Base-by-base conservation (phyloP, 2,113 vertebrate genomes). In the Theristicus caerulescens region DNA sequence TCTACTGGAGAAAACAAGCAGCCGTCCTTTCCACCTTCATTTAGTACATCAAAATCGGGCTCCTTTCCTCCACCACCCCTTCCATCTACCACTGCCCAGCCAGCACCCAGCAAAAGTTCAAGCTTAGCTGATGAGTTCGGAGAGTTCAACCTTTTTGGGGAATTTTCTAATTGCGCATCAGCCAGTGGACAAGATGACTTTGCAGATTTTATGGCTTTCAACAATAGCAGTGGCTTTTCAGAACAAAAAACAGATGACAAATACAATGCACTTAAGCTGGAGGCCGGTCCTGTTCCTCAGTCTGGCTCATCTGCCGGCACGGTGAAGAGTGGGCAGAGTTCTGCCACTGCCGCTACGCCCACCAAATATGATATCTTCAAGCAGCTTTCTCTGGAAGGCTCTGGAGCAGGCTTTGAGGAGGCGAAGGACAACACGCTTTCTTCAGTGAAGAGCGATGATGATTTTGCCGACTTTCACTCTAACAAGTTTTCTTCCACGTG, bases 141-240 rank as follows among this genome's bases (percentile, higher is more conserved):
- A 54, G 99, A 99, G 94, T 99, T 99, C 98, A 98, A 97, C 82
- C 99, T 99, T 51, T 99, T 99, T 73, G 99, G 98, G 73, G 98
- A 98, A 46, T 98, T 99, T 86, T 98, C 98, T 42, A 98, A 94
- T 70, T 95, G 97, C 9, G 8, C 97, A 22, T 87, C 98, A 40
- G 95, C 59, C 32, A 24, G 94, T 0, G 98, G 97, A 25, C 99
- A 99, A 76, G 99, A 99, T 61, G 99, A 99, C 97, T 99, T 99
- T 98, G 99, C 99, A 74, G 99, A 99, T 97, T 99, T 99, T 95
- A 99, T 99, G 99, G 99, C 99, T 29, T 99, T 99, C 74, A 99
- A 98, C 76, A 99, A 98, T 36, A 98, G 98, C 93, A 97, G 98
- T 8, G 89, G 97, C 13, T 98, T 99, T 92, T 95, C 98, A 15